Evolutionary conservation across 1,140 invertebrate species (phyloP), one percentile per base, ranked within the genome.

Genomic region (Muscidifurax raptorellus): DNA sequence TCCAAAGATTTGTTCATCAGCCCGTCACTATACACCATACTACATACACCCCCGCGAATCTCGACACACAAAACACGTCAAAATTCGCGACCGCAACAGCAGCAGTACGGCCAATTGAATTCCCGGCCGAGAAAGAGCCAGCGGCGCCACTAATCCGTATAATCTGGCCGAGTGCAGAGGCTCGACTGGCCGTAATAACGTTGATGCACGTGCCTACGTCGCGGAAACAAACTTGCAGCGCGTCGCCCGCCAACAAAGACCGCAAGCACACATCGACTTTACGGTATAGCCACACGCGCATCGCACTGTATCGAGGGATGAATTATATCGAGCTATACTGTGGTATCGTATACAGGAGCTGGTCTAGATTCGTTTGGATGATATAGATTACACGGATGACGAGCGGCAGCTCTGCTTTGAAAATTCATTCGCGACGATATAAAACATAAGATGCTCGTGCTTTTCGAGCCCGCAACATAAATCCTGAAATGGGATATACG

Each of bases 191-290:
- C 52, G 80, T 36, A 82, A 82, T 74, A 74, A 82, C 44, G n/a
- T 82, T 82, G 80, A 82, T 82, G 69, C 69, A 74, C 79, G 27
- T 74, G 69, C 12, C 44, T 74, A 59, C 71, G 64, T 74, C 15
- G 28, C 25, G 67, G 28, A 80, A 74, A 82, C 80, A 59, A 82
- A 59, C 67, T 81, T 81, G 80, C 36, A 30, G 10, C 15, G n/a
- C 18, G 18, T 1, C 30, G 12, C 30, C 52, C 18, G 28, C 28
- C 64, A 40, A 67, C 77, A 79, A 71, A 80, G 67, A 80, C 79
- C 79, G 18, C 79, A 80, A 71, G 66, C 67, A n/a, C 40, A 80
- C 64, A 79, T 79, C 36, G 30, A 79, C 12, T 40, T 9, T 12
- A 79, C 64, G 12, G 59, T n/a, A n/a, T n/a, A n/a, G n/a, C 18